phyloP scores from a whole-genome alignment of 2,888 invertebrate species.

The Xylophagus ater region DNA sequence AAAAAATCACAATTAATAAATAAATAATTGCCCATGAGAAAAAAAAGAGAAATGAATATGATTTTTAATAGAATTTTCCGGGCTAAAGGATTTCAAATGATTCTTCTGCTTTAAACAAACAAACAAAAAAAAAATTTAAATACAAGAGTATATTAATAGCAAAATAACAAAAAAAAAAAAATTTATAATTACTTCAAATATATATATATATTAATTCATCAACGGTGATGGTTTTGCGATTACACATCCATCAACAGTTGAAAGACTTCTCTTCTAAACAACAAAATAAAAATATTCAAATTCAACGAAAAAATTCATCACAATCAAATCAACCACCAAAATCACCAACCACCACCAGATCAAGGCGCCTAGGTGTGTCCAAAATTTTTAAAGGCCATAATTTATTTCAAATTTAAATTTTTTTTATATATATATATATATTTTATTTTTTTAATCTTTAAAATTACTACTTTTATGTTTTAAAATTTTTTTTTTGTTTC shows the following conservation, averaged over 20 bases:
- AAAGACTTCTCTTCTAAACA: conserved; percentile 6
- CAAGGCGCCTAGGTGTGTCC: conserved; percentile 20
- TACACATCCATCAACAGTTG: background rate
- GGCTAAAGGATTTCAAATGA: conserved; percentile 11
- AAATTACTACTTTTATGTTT: conserved; percentile 5
- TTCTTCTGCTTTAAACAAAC: conserved; percentile 11
- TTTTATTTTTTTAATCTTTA: conserved; percentile 9
- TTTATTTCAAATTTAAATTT: conserved; percentile 7
- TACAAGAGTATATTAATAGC: conserved; percentile 3
- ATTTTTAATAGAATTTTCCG: no score
- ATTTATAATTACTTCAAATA: background rate
- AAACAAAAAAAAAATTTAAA: conserved; percentile 9
- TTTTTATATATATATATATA: conserved; percentile 10
- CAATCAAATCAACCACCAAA: conserved; percentile 7
- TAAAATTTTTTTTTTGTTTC: conserved; percentile 8
- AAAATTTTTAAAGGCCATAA: conserved; percentile 11
- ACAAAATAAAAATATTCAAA: conserved; percentile 6
- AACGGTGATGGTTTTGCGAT: background rate
- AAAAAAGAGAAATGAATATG: no score
- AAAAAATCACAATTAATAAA: no score
- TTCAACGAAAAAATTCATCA: no score
- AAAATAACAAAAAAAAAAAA: background rate
- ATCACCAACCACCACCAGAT: conserved; percentile 9
- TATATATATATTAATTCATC: background rate
- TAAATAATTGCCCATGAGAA: no score